Conservation (phyloP, 2,113 vertebrate species). For the Helogale parvula region DNA sequence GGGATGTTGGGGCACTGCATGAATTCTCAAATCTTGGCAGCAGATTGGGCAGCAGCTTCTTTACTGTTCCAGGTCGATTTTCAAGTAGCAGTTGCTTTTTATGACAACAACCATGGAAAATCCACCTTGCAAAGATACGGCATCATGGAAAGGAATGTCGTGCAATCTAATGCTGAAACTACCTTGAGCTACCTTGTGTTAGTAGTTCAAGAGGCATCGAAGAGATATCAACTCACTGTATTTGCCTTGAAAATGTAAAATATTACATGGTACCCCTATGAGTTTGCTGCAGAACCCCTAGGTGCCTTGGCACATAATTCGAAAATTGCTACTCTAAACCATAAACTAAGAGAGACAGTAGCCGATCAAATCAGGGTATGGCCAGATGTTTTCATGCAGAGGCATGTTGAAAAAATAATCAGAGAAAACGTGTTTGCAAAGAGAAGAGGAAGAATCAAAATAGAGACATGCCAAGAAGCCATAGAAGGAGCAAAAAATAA, state of each 20-base stretch:
- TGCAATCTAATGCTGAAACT: fast-evolving
- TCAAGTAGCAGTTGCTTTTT: background rate
- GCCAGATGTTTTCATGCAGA: background rate
- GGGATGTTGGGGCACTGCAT: background rate
- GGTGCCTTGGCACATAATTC: background rate
- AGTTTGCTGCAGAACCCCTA: background rate
- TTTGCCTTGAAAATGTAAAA: background rate
- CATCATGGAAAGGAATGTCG: background rate
- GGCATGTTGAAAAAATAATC: background rate
- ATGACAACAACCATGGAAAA: background rate
- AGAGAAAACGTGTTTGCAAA: background rate
- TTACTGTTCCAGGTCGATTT: background rate
- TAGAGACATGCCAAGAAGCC: background rate
- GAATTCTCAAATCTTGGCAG: background rate
- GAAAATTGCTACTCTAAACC: background rate
- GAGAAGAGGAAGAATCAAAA: background rate
- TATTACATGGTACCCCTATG: background rate
- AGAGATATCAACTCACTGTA: background rate
- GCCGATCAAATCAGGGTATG: background rate
- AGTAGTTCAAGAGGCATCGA: background rate
- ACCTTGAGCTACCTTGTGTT: background rate
- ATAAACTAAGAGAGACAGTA: background rate
- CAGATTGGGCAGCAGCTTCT: background rate
- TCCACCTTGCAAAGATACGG: background rate
- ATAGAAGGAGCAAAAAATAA: background rate